Base-by-base conservation (phyloP, 53 echinoderm and acorn worm genomes). In the Echinometra lucunter region DNA sequence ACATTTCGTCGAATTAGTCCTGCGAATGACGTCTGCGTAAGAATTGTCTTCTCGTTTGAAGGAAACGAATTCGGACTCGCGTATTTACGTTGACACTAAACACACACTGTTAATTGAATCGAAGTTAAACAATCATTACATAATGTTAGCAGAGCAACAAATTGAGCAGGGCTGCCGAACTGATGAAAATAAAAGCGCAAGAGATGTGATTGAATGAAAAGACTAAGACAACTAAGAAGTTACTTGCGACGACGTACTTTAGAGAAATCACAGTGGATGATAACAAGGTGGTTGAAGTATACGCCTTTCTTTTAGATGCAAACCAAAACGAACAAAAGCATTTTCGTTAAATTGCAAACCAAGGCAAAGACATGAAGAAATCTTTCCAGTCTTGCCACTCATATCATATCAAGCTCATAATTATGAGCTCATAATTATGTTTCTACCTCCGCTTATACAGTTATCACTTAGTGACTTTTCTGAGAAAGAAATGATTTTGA, bases 21-120 rank as follows among this genome's bases (percentile, higher is more conserved):
- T 21, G 42, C 45, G 11, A 85, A 49, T 85, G 85, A 85, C 85
- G 85, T 85, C 85, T 37, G n/a, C 19, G 49, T 6, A n/a, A 30
- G 49, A 81, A 81, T 81, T 42, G 2, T 42, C 44, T 23, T 38
- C 44, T 44, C 21, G 25, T 40, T 74, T 49, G 28, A 53, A 30
- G 85, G 49, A 85, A 85, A 85, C 49, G 53, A 85, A 85, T 45
- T 47, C 49, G 11, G 2, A 85, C 27, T 85, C 37, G 85, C 16
- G 49, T 90, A 91, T 91, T 91, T 91, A 69, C 67, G 69, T 72
- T 60, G 69, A 45, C 69, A 66, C 91, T 91, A 69, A 91, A 91
- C 91, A 91, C 91, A 91, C 91, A 91, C 91, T 91, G 91, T 66
- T 91, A 91, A 91, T 91, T 91, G 91, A 91, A 66, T 91, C 66